These are phyloP conservation scores for Okapia johnstoni DNA, from an alignment of 2,113 vertebrate genomes.

Conservation along the genomic window DNA sequence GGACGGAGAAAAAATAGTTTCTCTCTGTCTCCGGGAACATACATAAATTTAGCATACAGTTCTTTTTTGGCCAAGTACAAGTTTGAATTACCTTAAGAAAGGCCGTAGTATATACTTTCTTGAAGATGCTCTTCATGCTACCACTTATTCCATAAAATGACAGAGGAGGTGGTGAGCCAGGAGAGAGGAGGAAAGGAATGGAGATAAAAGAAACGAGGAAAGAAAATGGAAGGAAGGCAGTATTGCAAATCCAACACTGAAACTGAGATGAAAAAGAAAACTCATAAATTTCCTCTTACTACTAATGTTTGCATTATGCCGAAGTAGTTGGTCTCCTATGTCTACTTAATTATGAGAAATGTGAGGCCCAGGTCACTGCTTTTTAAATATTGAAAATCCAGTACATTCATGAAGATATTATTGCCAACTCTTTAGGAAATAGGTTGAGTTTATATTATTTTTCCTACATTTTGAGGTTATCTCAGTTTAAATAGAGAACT, in stretches of 20 bases:
- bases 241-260: background rate
- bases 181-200: background rate
- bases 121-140: constrained; percentile 17
- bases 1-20: constrained; percentile 73
- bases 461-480: constrained; percentile 1
- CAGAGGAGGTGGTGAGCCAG: background rate
- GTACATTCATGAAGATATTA: background rate
- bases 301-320: background rate
- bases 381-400: background rate
- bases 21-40: constrained; percentile 58
- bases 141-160: constrained; percentile 37
- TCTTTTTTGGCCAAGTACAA: constrained; percentile 39
- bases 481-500: background rate
- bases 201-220: background rate
- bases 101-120: constrained; percentile 36
- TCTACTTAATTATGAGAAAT: background rate
- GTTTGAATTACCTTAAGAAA: constrained; percentile 63
- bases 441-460: background rate
- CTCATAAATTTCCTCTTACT: background rate
- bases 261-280: background rate
- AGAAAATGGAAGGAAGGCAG: background rate
- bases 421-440: background rate
- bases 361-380: background rate
- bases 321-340: background rate
- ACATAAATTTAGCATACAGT: constrained; percentile 70